A percentile compares a stretch with the other conserved stretches of the same genome.
Evolutionary conservation across 2,113 vertebrate genomes (phyloP).

Genomic region (Melospiza georgiana): DNA sequence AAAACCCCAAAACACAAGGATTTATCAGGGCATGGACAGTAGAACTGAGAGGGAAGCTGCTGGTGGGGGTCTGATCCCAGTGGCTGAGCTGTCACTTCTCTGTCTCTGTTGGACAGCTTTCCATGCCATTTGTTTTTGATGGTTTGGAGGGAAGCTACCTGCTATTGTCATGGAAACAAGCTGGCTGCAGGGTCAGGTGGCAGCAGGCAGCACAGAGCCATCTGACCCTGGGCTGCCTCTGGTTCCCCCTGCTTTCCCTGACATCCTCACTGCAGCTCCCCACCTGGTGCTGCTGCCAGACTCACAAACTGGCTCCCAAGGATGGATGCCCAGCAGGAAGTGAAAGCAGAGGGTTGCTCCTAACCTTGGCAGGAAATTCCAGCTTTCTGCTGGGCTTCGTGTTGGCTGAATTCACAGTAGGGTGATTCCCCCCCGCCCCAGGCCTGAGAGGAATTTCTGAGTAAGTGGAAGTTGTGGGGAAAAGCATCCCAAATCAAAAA

Average conservation of each 20-base stretch:
- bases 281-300: accelerated
- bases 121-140: neutral
- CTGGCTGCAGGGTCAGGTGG: neutral
- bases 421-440: neutral
- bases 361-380: neutral
- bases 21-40: neutral
- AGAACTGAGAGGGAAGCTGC: neutral
- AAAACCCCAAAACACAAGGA: neutral
- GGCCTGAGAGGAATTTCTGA: neutral
- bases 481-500: neutral
- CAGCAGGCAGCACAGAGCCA: neutral
- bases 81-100: neutral
- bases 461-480: accelerated
- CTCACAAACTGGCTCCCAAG: neutral
- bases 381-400: neutral
- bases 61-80: accelerated
- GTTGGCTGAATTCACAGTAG: neutral
- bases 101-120: neutral
- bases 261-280: neutral
- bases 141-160: neutral
- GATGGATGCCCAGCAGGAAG: neutral
- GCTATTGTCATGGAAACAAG: neutral
- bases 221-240: neutral
- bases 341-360: neutral
- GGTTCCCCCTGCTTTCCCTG: neutral